Conservation (phyloP, 2,113 vertebrate genomes). For the Mormyrus lacerda region DNA sequence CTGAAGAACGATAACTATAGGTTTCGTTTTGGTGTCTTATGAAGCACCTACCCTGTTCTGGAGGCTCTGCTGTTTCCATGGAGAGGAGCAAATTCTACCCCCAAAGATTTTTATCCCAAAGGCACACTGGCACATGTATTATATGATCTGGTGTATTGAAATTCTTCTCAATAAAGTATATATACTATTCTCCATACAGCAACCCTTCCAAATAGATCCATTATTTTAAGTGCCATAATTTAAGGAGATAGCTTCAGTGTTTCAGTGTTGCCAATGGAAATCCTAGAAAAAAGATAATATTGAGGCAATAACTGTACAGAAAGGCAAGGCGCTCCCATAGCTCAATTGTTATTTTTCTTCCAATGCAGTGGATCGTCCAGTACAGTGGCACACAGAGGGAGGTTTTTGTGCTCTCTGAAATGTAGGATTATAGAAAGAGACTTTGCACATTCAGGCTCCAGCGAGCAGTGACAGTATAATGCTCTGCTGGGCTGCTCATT, state of each 20-base stretch:
- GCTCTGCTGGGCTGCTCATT: slow-evolving; percentile 1
- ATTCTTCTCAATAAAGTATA: background rate
- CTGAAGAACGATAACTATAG: background rate
- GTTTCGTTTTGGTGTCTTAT: background rate
- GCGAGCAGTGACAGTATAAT: background rate
- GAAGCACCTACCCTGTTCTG: background rate
- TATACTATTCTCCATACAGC: background rate
- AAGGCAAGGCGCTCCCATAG: background rate
- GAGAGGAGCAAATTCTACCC: background rate
- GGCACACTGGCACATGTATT: background rate
- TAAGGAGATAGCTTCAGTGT: background rate
- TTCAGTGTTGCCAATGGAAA: background rate
- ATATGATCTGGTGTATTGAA: background rate
- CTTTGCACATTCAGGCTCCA: background rate
- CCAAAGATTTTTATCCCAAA: background rate
- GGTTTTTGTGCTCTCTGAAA: background rate
- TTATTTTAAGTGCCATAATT: background rate
- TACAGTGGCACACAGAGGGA: background rate
- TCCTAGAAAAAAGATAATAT: background rate
- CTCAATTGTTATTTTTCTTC: background rate
- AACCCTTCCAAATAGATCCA: background rate
- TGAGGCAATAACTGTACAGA: background rate
- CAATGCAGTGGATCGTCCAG: background rate
- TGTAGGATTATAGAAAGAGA: background rate
- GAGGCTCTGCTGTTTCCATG: background rate